Evolutionary conservation across 2,113 vertebrate genomes (phyloP).

Genomic region (Chaetodon auriga): DNA sequence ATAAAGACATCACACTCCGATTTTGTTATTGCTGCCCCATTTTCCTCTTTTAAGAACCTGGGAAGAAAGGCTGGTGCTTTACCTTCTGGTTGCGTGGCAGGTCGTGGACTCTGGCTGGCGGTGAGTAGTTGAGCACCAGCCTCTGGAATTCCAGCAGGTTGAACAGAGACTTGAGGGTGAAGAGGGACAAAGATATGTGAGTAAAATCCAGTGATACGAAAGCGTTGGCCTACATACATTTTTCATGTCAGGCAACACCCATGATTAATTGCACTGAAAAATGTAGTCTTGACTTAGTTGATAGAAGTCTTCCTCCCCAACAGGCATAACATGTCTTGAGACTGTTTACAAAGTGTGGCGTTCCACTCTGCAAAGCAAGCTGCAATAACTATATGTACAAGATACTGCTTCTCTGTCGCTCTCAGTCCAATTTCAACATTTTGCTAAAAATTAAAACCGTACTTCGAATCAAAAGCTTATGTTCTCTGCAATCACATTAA

Average conservation of each 20-base stretch:
- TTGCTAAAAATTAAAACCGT: not conserved
- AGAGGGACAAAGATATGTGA: slow-evolving; percentile 6
- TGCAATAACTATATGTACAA: not conserved
- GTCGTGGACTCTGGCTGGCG: slow-evolving; percentile 91
- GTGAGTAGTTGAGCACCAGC: slow-evolving; percentile 95
- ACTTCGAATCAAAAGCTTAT: slow-evolving; percentile 6
- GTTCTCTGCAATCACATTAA: not conserved
- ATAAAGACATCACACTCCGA: not conserved
- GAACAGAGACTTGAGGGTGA: slow-evolving; percentile 80
- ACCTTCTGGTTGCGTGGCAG: slow-evolving; percentile 98
- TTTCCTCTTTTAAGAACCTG: not conserved
- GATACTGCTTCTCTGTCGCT: not conserved
- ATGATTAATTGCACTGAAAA: not conserved
- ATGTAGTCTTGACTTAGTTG: not conserved
- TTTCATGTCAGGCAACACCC: not conserved
- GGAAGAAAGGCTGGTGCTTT: slow-evolving; percentile 47
- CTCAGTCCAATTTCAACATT: not conserved
- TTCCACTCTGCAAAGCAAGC: not conserved
- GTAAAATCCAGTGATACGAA: not conserved
- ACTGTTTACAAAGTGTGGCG: not conserved
- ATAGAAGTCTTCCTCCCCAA: not conserved
- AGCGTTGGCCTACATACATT: not conserved
- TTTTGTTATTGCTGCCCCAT: not conserved
- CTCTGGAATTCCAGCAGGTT: slow-evolving; percentile 95
- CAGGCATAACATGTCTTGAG: not conserved